Evolutionary conservation across 2,113 vertebrate species (phyloP).

Genomic region (Tachuris rubrigastra): DNA sequence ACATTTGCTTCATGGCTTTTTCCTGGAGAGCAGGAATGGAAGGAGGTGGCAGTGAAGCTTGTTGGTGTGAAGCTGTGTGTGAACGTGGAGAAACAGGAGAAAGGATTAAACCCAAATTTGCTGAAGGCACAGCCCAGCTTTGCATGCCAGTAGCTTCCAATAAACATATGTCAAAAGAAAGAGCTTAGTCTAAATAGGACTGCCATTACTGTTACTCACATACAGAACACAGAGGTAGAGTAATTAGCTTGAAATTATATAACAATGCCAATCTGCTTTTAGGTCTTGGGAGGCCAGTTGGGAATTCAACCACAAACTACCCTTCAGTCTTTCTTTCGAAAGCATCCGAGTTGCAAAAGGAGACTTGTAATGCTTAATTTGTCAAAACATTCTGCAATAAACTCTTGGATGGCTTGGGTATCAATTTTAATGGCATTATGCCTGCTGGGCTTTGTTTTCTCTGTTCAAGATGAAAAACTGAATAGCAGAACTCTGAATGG

Average conservation of each 20-base stretch:
- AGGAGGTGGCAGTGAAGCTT: neutral
- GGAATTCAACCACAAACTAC: neutral
- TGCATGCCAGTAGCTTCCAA: neutral
- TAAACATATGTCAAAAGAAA: neutral
- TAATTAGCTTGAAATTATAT: neutral
- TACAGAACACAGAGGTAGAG: neutral
- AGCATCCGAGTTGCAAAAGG: neutral
- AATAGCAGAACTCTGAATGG: conserved; percentile 30
- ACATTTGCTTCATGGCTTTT: neutral
- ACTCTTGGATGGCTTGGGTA: neutral
- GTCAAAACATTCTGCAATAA: neutral
- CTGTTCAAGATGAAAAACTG: neutral
- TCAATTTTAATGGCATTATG: conserved; percentile 18
- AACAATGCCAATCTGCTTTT: neutral
- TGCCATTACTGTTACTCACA: neutral
- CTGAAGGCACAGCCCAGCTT: neutral
- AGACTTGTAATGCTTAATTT: neutral
- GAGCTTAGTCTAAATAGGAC: neutral
- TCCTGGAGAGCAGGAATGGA: neutral
- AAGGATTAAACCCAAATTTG: neutral
- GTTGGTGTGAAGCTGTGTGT: neutral
- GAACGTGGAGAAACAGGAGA: neutral
- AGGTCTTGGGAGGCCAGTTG: neutral
- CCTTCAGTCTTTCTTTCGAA: neutral
- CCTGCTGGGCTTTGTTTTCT: neutral